Evolutionary conservation across 2,113 vertebrate genomes (phyloP), one percentile per base, ranked within the genome.

Genomic region (Cricetomys ansorgei): DNA sequence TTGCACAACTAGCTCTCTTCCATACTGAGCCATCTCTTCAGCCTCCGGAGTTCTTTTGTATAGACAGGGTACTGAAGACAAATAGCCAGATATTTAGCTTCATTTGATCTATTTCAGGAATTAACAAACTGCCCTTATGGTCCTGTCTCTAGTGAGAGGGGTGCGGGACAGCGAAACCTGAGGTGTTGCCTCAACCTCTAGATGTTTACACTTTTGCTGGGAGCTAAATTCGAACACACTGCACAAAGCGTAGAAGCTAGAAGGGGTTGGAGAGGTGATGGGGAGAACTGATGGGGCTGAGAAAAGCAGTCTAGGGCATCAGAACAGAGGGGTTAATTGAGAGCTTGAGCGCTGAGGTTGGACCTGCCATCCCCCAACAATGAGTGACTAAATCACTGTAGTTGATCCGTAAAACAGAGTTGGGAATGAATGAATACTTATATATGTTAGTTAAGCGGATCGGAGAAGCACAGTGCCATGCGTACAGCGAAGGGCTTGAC

Each of bases 341-440:
- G 34, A 81, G 31, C 59, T 57, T 13, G 34, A 34, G 5, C 43
- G 67, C 89, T 91, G 76, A 23, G 2, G 3, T 88, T 43, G 59
- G 85, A 87, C 34, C 85, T 37, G 57, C 15, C 40, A 75, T 90
- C 75, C 62, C 45, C 65, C 57, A 79, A 43, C 53, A 43, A 43
- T 62, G 67, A 96, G 89, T 81, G 40, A 94, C 43, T 34, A 88
- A 88, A 90, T 95, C 67, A 72, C 65, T 72, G 67, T 70, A 80
- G 7, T 76, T 40, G 59, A 89, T 79, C 34, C 76, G 83, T 70
- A 70, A 93, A 89, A 80, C 70, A n/a, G n/a, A 59, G 21, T 34
- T 83, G 17, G 79, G 95, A 93, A 81, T 88, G 23, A 69, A 86
- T n/a, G 80, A 95, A 65, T 57, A 81, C 6, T n/a, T 67, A 69